phyloP scores from a whole-genome alignment of 2,113 vertebrate genomes.

The Elachura formosa region DNA sequence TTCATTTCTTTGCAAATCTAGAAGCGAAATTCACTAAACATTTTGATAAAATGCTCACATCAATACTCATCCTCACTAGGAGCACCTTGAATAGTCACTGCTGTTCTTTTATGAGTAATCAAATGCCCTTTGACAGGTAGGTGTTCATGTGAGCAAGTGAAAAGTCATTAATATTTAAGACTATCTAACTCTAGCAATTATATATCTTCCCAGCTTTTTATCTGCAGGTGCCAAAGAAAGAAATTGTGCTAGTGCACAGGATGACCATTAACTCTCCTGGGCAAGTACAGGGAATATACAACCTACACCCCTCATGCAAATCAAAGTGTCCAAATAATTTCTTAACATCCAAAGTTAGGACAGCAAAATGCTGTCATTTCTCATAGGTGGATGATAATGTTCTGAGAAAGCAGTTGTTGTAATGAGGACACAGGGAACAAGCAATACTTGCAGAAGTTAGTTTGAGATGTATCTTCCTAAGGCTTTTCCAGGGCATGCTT shows the following conservation, averaged over 20 bases:
- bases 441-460: not conserved
- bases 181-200: not conserved
- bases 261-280: not conserved
- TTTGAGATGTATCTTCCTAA: fast-evolving
- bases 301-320: not conserved
- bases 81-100: not conserved
- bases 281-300: not conserved
- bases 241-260: not conserved
- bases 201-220: not conserved
- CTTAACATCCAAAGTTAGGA: not conserved
- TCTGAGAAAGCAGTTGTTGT: not conserved
- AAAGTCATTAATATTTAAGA: not conserved
- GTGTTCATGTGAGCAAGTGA: not conserved
- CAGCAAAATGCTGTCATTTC: not conserved
- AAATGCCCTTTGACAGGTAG: not conserved
- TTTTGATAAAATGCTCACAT: not conserved
- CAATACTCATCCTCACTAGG: not conserved
- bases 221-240: not conserved
- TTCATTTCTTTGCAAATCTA: not conserved
- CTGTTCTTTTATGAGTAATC: not conserved
- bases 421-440: not conserved
- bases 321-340: not conserved
- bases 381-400: not conserved
- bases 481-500: not conserved
- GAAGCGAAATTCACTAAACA: not conserved